Conservation (phyloP, 2,113 vertebrate genomes). For the Python bivittatus region DNA sequence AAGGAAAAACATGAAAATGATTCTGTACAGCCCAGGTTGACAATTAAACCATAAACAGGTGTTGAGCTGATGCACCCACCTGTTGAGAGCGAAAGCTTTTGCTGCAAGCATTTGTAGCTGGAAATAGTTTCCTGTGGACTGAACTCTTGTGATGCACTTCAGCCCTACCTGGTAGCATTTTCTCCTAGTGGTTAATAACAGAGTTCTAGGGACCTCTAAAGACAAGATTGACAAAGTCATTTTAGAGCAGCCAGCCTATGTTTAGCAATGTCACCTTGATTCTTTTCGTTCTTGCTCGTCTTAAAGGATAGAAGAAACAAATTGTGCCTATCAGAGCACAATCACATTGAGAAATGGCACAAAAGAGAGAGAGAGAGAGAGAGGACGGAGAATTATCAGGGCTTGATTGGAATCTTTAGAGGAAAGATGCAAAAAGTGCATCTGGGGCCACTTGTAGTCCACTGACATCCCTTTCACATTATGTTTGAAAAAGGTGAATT, state of each 20-base stretch:
- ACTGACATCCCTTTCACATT: not conserved
- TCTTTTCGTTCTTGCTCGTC: constrained; percentile 17
- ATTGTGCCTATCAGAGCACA: not conserved
- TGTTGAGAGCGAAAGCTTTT: constrained; percentile 53
- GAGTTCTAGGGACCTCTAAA: constrained; percentile 59
- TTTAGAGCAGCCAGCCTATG: constrained; percentile 53
- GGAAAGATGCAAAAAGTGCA: not conserved
- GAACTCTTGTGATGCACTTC: constrained; percentile 45
- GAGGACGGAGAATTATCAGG: not conserved
- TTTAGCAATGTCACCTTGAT: constrained; percentile 66
- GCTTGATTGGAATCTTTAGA: not conserved
- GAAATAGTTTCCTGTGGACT: constrained; percentile 40
- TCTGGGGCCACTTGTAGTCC: not conserved
- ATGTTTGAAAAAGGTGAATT: not conserved
- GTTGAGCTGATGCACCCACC: constrained; percentile 34
- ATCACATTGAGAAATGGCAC: not conserved
- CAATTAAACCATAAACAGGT: constrained; percentile 29
- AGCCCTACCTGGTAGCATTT: constrained; percentile 51
- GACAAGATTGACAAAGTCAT: not conserved
- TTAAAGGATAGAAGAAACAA: constrained; percentile 41
- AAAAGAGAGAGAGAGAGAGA: not conserved
- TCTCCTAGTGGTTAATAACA: constrained; percentile 64
- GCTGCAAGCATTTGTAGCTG: constrained; percentile 18
- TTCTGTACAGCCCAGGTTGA: constrained; percentile 11
- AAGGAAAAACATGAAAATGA: not conserved